Conservation (phyloP, 2,888 invertebrate genomes). For the Trichopria drosophilae region DNA sequence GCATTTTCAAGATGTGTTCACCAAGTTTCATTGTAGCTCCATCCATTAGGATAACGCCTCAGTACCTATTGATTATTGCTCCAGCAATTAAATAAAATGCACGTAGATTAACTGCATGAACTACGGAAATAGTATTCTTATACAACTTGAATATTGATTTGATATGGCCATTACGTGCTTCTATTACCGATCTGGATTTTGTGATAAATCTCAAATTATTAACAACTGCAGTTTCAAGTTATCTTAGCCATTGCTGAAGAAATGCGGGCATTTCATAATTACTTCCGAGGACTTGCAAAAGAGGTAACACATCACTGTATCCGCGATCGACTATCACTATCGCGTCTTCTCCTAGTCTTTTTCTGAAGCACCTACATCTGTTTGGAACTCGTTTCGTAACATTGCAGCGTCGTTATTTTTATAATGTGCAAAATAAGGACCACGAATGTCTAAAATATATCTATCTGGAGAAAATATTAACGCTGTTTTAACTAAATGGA, state of each 20-base stretch:
- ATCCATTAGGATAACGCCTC: not conserved
- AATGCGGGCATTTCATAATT: slow-evolving; percentile 6
- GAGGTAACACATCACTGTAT: slow-evolving; percentile 18
- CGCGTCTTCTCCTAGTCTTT: slow-evolving; percentile 17
- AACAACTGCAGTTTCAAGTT: slow-evolving; percentile 32
- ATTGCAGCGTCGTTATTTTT: slow-evolving; percentile 11
- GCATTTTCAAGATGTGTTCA: no score
- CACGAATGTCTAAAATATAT: slow-evolving; percentile 11
- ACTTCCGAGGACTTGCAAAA: slow-evolving; percentile 14
- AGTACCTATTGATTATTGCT: no score
- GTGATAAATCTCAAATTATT: no score
- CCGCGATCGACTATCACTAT: slow-evolving; percentile 21
- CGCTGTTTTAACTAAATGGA: slow-evolving; percentile 13
- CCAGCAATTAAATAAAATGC: no score
- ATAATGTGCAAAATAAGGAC: slow-evolving; percentile 20
- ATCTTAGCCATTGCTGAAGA: slow-evolving; percentile 5
- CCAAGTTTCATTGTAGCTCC: not conserved
- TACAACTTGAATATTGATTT: no score
- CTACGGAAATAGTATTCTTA: no score
- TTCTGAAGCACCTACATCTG: slow-evolving; percentile 5
- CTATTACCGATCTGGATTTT: no score
- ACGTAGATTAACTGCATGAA: no score
- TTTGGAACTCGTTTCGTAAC: slow-evolving; percentile 11
- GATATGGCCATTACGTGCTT: no score
- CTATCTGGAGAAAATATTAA: slow-evolving; percentile 9